These are phyloP conservation scores for Oxycera nigricornis DNA, from an alignment of 2,888 invertebrate species.

Conservation along the genomic window DNA sequence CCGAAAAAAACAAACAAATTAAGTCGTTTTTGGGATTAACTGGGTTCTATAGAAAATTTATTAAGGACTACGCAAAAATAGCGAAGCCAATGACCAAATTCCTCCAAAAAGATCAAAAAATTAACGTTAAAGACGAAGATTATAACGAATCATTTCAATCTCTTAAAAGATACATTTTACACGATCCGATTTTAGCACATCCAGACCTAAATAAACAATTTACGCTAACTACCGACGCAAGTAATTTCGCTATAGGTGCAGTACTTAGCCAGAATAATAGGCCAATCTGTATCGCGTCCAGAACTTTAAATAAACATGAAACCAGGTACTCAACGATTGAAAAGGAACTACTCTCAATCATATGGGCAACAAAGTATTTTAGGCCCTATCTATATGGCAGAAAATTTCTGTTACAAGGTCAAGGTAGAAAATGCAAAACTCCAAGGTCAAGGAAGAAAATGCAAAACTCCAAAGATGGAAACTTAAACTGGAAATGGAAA, in stretches of 20 bases:
- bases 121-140: neutral
- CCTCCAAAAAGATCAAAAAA: constrained; percentile 31
- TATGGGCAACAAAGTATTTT: constrained; percentile 54
- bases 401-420: constrained; percentile 56
- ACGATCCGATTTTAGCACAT: neutral
- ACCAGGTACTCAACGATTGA: constrained; percentile 55
- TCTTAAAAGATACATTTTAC: neutral
- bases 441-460: constrained; percentile 25
- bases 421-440: constrained; percentile 54
- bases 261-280: neutral
- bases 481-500: too few relatives aligned
- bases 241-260: neutral
- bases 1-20: constrained; percentile 46
- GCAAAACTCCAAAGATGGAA: constrained; percentile 37
- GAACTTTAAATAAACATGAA: constrained; percentile 50
- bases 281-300: neutral
- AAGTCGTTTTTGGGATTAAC: constrained; percentile 49
- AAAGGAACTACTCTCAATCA: constrained; percentile 53
- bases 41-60: constrained; percentile 19
- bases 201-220: neutral
- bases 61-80: constrained; percentile 25
- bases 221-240: neutral
- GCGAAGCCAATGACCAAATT: constrained; percentile 42
- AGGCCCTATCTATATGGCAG: constrained; percentile 54
- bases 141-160: neutral